phyloP scores from a whole-genome alignment of 2,888 invertebrate genomes.

The Synanthedon vespiformis region DNA sequence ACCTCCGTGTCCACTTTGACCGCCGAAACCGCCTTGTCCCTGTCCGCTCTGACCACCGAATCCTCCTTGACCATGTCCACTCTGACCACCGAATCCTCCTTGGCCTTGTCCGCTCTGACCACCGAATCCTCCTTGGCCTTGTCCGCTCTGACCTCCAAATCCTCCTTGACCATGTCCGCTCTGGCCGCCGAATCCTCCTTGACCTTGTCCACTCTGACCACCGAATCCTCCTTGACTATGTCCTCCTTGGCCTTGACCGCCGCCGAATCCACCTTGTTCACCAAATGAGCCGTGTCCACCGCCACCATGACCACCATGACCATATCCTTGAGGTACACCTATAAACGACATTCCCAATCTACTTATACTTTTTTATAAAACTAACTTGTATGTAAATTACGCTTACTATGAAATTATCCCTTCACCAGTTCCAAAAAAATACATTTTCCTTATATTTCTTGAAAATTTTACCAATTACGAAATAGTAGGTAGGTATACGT shows the following conservation, averaged over 20 bases:
- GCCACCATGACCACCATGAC: conserved; percentile 4
- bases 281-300: conserved; percentile 1
- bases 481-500: no score
- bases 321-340: conserved; percentile 1
- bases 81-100: conserved; percentile 2
- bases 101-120: conserved; percentile 1
- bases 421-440: no score
- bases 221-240: conserved; percentile 3
- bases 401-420: no score
- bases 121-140: neutral
- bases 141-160: neutral
- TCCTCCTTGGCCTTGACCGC: conserved; percentile 1
- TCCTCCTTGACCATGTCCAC: conserved; percentile 2
- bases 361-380: no score
- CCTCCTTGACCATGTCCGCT: neutral
- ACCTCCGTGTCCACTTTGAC: conserved; percentile 1
- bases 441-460: no score
- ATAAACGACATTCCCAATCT: neutral
- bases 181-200: conserved; percentile 6
- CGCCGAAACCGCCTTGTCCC: neutral
- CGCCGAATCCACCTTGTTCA: conserved; percentile 1
- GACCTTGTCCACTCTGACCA: conserved; percentile 8
- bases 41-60: conserved; percentile 3
- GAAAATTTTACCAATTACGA: no score
- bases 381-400: no score